Percentiles rank a stretch among this genome's conserved stretches.
These are phyloP conservation scores for Phalacrocorax aristotelis DNA, from an alignment of 2,113 vertebrate species.

Conservation along the genomic window DNA sequence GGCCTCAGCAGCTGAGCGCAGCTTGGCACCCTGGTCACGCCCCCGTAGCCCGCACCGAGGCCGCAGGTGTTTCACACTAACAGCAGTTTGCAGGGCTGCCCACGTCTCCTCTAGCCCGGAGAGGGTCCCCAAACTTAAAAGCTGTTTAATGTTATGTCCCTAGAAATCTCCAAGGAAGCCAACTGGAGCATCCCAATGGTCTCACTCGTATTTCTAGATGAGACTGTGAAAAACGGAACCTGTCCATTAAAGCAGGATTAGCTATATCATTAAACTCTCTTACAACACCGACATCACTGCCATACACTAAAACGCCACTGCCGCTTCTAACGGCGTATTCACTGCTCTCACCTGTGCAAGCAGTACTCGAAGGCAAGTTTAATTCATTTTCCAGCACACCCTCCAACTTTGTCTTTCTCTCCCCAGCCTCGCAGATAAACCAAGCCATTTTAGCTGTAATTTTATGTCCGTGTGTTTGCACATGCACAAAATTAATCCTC, in stretches of 20 bases:
- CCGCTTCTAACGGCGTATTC: accelerated
- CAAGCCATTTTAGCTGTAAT: background rate
- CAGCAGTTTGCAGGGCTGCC: background rate
- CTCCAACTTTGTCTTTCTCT: background rate
- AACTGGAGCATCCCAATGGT: background rate
- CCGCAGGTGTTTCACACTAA: accelerated
- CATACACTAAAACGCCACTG: accelerated
- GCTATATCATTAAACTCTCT: background rate
- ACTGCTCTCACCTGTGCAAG: background rate
- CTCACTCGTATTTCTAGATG: background rate
- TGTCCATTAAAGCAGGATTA: background rate
- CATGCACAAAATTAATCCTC: background rate
- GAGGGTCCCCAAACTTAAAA: background rate
- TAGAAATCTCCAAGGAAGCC: background rate
- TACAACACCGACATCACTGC: accelerated
- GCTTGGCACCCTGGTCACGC: accelerated
- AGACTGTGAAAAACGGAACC: background rate
- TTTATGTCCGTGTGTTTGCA: background rate
- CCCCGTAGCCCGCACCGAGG: accelerated
- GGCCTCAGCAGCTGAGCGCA: no score
- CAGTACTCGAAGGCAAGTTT: background rate
- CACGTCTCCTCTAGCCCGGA: background rate
- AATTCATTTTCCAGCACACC: background rate
- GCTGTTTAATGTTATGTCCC: background rate
- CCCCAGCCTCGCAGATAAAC: background rate